Base-by-base conservation (phyloP, 2,888 invertebrate genomes). In the Tenthredo mesomela region DNA sequence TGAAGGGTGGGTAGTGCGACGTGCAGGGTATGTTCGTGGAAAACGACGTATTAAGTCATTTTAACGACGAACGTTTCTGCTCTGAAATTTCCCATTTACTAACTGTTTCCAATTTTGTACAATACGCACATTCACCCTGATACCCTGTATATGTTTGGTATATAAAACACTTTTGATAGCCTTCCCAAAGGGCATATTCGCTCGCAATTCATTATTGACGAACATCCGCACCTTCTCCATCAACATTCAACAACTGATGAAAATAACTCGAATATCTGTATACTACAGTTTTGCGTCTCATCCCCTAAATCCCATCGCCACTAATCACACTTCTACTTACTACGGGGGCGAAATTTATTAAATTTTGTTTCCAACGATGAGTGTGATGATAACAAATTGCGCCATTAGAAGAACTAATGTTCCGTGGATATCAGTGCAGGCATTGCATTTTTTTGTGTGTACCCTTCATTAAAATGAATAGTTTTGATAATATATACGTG, bases 31-130 rank as follows among this genome's bases (percentile, higher is more conserved):
- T 61, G 40, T 15, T 21, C 61, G 58, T 25, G 10, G 50, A 37
- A 61, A 80, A 80, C 61, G 58, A 80, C 37, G 61, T 61, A 80
- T 80, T 61, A 80, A 80, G 80, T 80, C 80, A 80, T 80, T 58
- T 61, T 80, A 80, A 40, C 80, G 80, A 80, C 61, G 12, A n/a
- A 80, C 29, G 37, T 80, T 80, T 40, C 61, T 37, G 61, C 37
- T 80, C 21, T 80, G 80, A 61, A 58, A 61, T 61, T 61, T 58
- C 4, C 37, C 61, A 37, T 61, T 80, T 40, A 40, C 61, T 25
- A 58, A 80, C 80, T 37, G 61, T 80, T 80, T 33, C 25, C 80
- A 80, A 61, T 61, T 78, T 78, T 21, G 58, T 58, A 61, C 37
- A 25, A 21, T 29, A 54, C 78, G 21, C 78, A 29, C 25, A 40